Percentiles rank a stretch among this genome's conserved stretches.
phyloP scores from a whole-genome alignment of 1,140 invertebrate genomes.

The Hyles vespertilio region DNA sequence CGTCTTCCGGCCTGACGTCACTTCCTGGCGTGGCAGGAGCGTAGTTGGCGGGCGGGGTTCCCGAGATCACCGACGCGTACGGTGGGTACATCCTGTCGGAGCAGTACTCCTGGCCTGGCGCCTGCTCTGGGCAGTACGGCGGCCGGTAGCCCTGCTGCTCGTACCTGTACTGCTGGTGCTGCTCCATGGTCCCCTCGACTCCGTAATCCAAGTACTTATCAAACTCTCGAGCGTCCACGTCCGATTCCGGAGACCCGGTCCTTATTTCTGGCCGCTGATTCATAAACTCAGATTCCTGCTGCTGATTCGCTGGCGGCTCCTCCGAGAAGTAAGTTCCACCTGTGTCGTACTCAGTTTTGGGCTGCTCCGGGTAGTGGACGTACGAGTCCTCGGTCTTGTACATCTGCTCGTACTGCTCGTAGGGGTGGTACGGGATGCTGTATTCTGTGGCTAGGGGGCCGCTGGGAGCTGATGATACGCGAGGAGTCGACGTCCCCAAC shows the following conservation, averaged over 20 bases:
- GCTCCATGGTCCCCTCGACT: constrained; percentile 54
- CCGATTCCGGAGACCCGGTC: constrained; percentile 70
- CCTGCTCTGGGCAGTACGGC: constrained; percentile 48
- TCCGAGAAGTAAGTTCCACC: constrained; percentile 72
- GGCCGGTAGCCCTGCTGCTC: constrained; percentile 58
- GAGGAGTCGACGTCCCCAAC: constrained; percentile 65
- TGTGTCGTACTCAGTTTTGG: constrained; percentile 68
- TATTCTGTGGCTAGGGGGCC: constrained; percentile 54
- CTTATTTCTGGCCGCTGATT: constrained; percentile 58
- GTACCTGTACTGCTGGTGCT: constrained; percentile 60
- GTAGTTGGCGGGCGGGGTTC: constrained; percentile 44
- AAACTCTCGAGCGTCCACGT: constrained; percentile 79
- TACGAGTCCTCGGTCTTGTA: constrained; percentile 74
- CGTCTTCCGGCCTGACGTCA: constrained; percentile 82
- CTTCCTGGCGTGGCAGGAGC: constrained; percentile 66
- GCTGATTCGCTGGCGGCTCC: constrained; percentile 51
- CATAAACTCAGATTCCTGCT: constrained; percentile 49
- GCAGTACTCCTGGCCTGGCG: constrained; percentile 74
- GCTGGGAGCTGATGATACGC: constrained; percentile 66
- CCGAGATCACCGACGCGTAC: constrained; percentile 62
- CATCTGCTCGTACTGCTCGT: constrained; percentile 69
- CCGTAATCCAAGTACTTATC: constrained; percentile 82
- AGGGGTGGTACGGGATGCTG: constrained; percentile 65
- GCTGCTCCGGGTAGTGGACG: constrained; percentile 72
- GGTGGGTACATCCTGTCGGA: constrained; percentile 69